These are phyloP conservation scores for Ammodramus savannarum DNA, from an alignment of 2,113 vertebrate species.

Conservation along the genomic window DNA sequence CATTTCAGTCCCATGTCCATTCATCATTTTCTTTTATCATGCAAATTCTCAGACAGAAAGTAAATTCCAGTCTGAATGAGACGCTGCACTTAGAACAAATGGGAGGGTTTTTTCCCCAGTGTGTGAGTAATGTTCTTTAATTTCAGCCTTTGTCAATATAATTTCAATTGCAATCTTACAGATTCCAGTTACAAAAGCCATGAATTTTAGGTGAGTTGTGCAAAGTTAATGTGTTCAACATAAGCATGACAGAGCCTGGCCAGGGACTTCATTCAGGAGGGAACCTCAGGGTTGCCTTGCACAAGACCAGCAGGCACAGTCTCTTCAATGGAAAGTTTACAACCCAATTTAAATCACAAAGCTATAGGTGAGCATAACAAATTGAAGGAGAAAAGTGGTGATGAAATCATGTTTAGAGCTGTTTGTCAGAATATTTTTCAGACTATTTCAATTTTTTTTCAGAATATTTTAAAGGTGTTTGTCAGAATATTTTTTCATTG, in stretches of 20 bases:
- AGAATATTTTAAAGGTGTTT: background rate
- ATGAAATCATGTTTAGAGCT: background rate
- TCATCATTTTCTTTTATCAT: constrained; percentile 22
- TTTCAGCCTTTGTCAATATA: background rate
- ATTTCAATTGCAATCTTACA: background rate
- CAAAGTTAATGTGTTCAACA: background rate
- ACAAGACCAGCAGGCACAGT: background rate
- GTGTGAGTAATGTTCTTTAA: background rate
- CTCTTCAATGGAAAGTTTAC: background rate
- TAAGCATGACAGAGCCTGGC: background rate
- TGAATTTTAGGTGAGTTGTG: background rate
- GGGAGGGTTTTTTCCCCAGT: background rate
- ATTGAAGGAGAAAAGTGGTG: background rate
- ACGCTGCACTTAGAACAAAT: background rate
- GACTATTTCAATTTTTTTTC: background rate
- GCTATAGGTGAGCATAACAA: background rate
- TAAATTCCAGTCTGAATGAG: background rate
- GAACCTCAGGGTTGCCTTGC: background rate
- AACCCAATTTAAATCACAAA: background rate
- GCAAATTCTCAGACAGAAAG: background rate
- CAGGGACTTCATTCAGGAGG: background rate
- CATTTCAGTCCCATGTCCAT: constrained; percentile 21
- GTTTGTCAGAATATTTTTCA: background rate
- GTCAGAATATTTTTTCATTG: background rate
- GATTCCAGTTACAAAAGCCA: background rate